phyloP scores from a whole-genome alignment of 92 coral and sea anemone genomes.

The Palythoa grandis region DNA sequence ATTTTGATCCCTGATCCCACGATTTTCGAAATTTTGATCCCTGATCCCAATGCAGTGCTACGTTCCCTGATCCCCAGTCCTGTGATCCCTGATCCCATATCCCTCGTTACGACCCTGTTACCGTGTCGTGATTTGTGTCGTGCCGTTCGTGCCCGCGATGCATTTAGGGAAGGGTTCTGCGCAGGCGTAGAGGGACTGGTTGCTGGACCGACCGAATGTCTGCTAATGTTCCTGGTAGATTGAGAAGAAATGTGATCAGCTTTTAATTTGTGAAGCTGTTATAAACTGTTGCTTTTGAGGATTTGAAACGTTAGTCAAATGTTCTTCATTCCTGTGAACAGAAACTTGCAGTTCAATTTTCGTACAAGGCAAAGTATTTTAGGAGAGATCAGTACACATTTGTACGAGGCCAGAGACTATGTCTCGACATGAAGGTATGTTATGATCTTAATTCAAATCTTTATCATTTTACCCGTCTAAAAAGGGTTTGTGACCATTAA shows the following conservation, averaged over 20 bases:
- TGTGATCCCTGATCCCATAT: too few relatives aligned
- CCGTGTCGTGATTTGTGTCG: too few relatives aligned
- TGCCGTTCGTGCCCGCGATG: constrained; percentile 37
- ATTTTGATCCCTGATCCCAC: too few relatives aligned
- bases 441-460: constrained; percentile 25
- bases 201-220: constrained; percentile 44
- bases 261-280: not conserved
- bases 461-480: not conserved
- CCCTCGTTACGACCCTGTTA: too few relatives aligned
- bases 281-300: constrained; percentile 9
- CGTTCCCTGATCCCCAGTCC: too few relatives aligned
- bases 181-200: constrained; percentile 36
- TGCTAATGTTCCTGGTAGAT: constrained; percentile 30
- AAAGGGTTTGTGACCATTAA: not conserved
- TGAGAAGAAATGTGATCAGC: constrained; percentile 23
- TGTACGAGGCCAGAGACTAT: constrained; percentile 61
- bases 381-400: constrained; percentile 23
- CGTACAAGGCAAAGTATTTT: not conserved
- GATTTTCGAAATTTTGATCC: too few relatives aligned
- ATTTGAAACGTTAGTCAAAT: constrained; percentile 63
- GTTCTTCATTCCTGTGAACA: constrained; percentile 60
- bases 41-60: too few relatives aligned
- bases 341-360: constrained; percentile 39
- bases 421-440: constrained; percentile 99
- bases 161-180: constrained; percentile 38